Evolutionary conservation across 2,113 vertebrate species (phyloP).

Genomic region (Collichthys lucidus): DNA sequence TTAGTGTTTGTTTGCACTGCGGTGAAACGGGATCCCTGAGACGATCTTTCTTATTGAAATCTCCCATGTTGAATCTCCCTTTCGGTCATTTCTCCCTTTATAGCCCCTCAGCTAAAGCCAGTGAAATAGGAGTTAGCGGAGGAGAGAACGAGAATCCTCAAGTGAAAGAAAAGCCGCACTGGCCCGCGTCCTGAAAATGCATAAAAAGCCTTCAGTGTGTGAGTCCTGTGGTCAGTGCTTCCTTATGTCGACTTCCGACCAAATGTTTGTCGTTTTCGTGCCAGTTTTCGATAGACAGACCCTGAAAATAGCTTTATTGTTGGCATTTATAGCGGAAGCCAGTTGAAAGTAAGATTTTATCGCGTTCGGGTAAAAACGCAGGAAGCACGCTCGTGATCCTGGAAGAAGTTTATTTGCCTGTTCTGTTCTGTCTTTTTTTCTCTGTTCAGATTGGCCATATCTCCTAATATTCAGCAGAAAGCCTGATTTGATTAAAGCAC

Average conservation of each 20-base stretch:
- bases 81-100: conserved; percentile 12
- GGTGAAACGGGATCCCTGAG: conserved; percentile 58
- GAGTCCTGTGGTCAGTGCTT: conserved; percentile 41
- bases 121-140: conserved; percentile 15
- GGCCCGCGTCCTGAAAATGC: conserved; percentile 11
- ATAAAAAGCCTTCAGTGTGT: conserved; percentile 33
- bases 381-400: conserved; percentile 27
- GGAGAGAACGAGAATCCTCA: conserved; percentile 27
- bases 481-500: not conserved
- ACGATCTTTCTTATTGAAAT: conserved; percentile 60
- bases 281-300: conserved; percentile 30
- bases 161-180: conserved; percentile 43
- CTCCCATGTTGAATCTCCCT: conserved; percentile 5
- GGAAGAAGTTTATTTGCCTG: conserved; percentile 4
- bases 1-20: conserved; percentile 69
- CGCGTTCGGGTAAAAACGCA: conserved; percentile 5
- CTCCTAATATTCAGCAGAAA: not conserved
- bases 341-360: conserved; percentile 55
- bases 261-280: conserved; percentile 49
- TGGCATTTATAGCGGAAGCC: conserved; percentile 30
- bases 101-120: conserved; percentile 21
- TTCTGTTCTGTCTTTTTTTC: not conserved
- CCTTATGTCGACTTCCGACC: conserved; percentile 35
- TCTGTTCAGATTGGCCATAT: not conserved
- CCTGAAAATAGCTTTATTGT: conserved; percentile 51